These are phyloP conservation scores for Steatocranus sp. DNA, from an alignment of 2,797 vertebrate species.

Conservation along the genomic window DNA sequence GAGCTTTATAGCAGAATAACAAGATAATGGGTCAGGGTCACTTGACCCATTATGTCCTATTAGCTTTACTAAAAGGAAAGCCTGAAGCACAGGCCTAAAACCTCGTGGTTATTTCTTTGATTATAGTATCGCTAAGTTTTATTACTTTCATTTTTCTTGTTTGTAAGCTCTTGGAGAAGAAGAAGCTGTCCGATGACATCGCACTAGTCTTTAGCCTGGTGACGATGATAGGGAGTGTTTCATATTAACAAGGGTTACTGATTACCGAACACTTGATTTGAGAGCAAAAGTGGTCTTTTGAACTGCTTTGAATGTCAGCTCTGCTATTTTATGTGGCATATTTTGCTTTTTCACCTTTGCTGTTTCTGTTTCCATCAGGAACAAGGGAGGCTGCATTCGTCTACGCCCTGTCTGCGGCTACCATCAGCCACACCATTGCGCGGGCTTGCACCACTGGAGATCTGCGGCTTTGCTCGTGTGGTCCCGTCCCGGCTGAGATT, in stretches of 20 bases:
- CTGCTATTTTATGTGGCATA: background rate
- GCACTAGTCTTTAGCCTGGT: background rate
- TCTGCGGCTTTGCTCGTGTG: slow-evolving; percentile 91
- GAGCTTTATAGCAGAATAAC: background rate
- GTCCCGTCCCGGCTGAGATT: slow-evolving; percentile 90
- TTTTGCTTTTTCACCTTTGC: fast-evolving
- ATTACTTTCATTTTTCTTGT: background rate
- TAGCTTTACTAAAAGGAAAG: background rate
- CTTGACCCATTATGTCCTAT: background rate
- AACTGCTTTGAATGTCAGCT: background rate
- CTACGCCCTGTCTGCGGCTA: slow-evolving; percentile 92
- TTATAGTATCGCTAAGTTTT: background rate
- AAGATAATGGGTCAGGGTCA: background rate
- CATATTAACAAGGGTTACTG: background rate
- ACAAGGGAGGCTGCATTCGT: slow-evolving; percentile 96
- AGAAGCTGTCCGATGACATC: background rate
- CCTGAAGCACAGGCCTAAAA: background rate
- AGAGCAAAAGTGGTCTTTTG: background rate
- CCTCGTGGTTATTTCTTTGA: background rate
- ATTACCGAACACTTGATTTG: background rate
- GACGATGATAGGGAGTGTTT: background rate
- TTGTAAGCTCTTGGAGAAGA: background rate
- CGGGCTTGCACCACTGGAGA: slow-evolving; percentile 94
- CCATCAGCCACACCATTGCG: slow-evolving; percentile 96
- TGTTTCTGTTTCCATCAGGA: slow-evolving; percentile 68